Percentiles rank a stretch among this genome's conserved stretches.
Conservation (phyloP, 1,140 invertebrate genomes). For the Babylonia areolata region DNA sequence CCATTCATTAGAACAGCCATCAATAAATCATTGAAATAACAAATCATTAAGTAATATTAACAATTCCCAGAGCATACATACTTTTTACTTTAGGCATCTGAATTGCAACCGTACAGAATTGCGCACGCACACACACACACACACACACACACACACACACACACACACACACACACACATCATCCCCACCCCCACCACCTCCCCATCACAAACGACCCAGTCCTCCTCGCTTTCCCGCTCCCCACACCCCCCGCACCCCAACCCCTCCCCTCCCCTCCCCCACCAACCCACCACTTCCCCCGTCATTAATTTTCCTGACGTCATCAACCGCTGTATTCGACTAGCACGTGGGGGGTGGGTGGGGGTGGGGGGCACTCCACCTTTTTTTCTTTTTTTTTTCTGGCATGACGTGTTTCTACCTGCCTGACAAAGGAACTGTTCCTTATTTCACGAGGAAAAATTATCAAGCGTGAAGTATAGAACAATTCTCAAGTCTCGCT, state of each 20-base stretch:
- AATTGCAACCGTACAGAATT: background rate
- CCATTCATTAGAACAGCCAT: too few species aligned
- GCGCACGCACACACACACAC: background rate
- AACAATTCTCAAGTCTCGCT: too few species aligned
- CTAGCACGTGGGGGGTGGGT: background rate
- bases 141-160: background rate
- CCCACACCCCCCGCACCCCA: too few species aligned
- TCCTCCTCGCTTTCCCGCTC: background rate
- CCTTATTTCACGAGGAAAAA: too few species aligned
- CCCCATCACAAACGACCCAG: background rate
- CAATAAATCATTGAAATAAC: too few species aligned
- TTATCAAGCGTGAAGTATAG: too few species aligned
- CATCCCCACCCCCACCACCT: background rate
- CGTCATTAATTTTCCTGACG: background rate
- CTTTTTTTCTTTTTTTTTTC: too few species aligned
- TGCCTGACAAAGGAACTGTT: too few species aligned
- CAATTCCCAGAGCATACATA: too few species aligned
- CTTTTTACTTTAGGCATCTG: background rate
- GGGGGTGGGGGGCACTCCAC: background rate
- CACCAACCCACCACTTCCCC: background rate
- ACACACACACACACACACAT: background rate
- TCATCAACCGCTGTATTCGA: background rate
- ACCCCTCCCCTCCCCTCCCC: too few species aligned
- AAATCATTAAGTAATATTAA: too few species aligned
- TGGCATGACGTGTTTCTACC: too few species aligned